Evolutionary conservation across 2,113 vertebrate species (phyloP).

Genomic region (Pygoscelis adeliae): DNA sequence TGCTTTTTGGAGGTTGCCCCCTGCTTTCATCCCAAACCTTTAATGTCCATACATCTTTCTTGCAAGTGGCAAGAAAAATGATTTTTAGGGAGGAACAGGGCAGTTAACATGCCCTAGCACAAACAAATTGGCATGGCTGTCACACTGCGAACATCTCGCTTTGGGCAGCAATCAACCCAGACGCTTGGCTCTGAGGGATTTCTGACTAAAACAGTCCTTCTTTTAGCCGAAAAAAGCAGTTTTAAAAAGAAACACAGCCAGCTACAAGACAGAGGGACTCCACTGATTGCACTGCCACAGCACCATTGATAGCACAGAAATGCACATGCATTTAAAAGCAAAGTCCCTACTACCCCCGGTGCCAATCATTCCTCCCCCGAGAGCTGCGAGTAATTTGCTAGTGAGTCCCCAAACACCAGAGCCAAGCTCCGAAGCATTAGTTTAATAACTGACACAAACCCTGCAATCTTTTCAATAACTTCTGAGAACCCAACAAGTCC

Average conservation of each 20-base stretch:
- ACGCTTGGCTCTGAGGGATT: not conserved
- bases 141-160: not conserved
- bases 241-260: not conserved
- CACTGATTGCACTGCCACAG: not conserved
- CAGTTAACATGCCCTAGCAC: not conserved
- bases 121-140: accelerated
- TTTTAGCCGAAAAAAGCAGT: not conserved
- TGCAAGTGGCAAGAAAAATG: not conserved
- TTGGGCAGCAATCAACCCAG: not conserved
- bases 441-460: slow-evolving; percentile 50
- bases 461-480: slow-evolving; percentile 41
- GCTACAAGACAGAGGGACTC: not conserved
- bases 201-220: not conserved
- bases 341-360: not conserved
- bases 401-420: not conserved
- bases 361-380: not conserved
- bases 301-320: not conserved
- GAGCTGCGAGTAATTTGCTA: slow-evolving; percentile 4
- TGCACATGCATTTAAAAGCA: not conserved
- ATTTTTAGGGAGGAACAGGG: not conserved
- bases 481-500: not conserved
- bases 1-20: not conserved
- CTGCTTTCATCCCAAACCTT: not conserved
- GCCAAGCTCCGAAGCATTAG: not conserved
- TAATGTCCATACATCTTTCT: accelerated